A percentile compares a stretch with the other conserved stretches of the same genome.
phyloP scores from a whole-genome alignment of 2,113 vertebrate genomes.

The Seriola dumerili region DNA sequence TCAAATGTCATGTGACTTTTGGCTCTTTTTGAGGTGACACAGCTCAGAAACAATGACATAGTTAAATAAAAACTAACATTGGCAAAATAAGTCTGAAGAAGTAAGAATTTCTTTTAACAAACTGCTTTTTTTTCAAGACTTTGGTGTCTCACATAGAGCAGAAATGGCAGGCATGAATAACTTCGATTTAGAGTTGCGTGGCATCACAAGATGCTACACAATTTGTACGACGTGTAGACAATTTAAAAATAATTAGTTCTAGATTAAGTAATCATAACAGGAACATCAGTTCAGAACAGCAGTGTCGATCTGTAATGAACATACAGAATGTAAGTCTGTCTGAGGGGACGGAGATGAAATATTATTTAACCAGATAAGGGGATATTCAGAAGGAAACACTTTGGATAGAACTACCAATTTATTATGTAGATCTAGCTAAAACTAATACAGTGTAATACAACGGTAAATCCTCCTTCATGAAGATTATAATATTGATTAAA shows the following conservation, averaged over 20 bases:
- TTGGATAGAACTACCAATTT: too few species aligned
- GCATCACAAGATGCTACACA: background rate
- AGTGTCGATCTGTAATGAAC: background rate
- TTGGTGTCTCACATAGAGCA: background rate
- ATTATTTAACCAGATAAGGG: background rate
- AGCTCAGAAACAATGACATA: too few species aligned
- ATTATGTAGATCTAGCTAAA: too few species aligned
- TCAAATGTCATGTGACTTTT: background rate
- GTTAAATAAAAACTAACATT: too few species aligned
- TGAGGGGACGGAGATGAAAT: background rate
- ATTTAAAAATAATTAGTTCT: constrained; percentile 21
- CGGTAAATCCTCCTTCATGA: too few species aligned
- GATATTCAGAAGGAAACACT: background rate
- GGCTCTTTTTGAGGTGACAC: background rate
- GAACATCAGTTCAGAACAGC: background rate
- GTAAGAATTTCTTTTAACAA: background rate
- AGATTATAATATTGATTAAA: too few species aligned
- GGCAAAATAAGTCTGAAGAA: background rate
- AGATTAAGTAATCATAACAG: constrained; percentile 11
- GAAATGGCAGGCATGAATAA: background rate
- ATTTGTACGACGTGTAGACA: constrained; percentile 5
- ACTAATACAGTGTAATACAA: too few species aligned
- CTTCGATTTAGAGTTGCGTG: background rate
- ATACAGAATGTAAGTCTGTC: background rate
- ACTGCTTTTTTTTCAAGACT: background rate